Percentiles rank a stretch among this genome's conserved stretches.
Conservation (phyloP, 2,797 vertebrate genomes). For the Arnoldichthys spilopterus region DNA sequence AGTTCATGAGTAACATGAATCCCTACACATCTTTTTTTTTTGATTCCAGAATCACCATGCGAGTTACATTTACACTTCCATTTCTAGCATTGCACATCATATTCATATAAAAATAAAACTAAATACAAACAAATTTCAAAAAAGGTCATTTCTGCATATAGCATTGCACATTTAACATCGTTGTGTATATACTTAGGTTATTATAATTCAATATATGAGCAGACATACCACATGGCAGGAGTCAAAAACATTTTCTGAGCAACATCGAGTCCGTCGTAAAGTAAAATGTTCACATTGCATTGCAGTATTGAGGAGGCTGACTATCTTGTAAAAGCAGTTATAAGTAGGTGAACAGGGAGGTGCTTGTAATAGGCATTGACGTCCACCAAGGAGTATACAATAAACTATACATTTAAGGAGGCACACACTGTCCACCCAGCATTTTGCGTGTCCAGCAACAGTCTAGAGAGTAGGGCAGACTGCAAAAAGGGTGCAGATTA, state of each 20-base stretch:
- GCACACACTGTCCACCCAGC: conserved; percentile 73
- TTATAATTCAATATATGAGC: conserved; percentile 78
- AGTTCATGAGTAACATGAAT: conserved; percentile 48
- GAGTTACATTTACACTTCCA: conserved; percentile 68
- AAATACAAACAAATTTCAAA: conserved; percentile 73
- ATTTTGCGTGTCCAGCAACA: conserved; percentile 74
- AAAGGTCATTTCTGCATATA: conserved; percentile 73
- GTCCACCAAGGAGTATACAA: conserved; percentile 64
- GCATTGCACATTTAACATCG: conserved; percentile 81
- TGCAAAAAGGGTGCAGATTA: conserved; percentile 60
- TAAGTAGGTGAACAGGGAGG: conserved; percentile 60
- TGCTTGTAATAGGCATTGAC: conserved; percentile 68
- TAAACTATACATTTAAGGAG: conserved; percentile 72
- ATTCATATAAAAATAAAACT: conserved; percentile 74
- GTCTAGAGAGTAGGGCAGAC: conserved; percentile 60
- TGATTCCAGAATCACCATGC: conserved; percentile 70
- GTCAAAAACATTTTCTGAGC: conserved; percentile 73
- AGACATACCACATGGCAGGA: conserved; percentile 81
- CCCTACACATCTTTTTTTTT: conserved; percentile 37
- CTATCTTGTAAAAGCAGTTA: conserved; percentile 59
- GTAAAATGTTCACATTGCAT: conserved; percentile 75
- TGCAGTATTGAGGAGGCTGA: conserved; percentile 73
- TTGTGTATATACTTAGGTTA: conserved; percentile 79
- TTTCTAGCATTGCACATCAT: conserved; percentile 72
- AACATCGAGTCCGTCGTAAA: conserved; percentile 75